Base-by-base conservation (phyloP, 2,113 vertebrate genomes). In the Pyrgilauda ruficollis region DNA sequence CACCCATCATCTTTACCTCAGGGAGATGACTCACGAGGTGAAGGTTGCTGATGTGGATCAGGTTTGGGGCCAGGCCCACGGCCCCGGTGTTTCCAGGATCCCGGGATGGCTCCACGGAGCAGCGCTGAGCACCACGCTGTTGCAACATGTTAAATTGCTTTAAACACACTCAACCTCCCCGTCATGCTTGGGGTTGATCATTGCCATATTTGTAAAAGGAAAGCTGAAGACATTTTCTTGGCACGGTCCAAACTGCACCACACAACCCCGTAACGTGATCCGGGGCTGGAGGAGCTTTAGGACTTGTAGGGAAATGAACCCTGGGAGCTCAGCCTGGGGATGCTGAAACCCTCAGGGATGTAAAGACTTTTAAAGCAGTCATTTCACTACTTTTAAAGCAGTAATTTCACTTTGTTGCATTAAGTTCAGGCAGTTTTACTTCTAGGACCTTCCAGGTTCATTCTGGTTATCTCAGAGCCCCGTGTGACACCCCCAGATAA, bases 211-310 rank as follows among this genome's bases (percentile, higher is more conserved):
- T 83, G 82, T 95, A 49, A 74, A 44, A 70, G 52, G 31, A 82
- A 62, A 67, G 80, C 85, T 83, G 93, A 56, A 75, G 93, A 91
- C 68, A 2, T 92, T 90, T 96, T 95, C 94, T 93, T 94, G 91
- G 94, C 91, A 10, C 1, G 37, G 58, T 26, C 26, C 33, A 9
- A 31, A 7, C 37, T 20, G 4, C 33, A 7, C 82, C 92, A 56
- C 84, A 17, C 46, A 68, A 37, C 19, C 77, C 52, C 2, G 5
- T 55, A 83, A 84, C 1, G 56, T 13, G 62, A 43, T 19, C 10
- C 15, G 4, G 1, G 23, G 0, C 26, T 87, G 95, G 82, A 69
- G 75, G 46, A 79, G 75, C 73, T 90, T 27, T 21, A 21, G 39
- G 66, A 21, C 35, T 69, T 41, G n/a, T 4, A 46, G 82, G 87